A percentile compares a stretch with the other conserved stretches of the same genome.
Evolutionary conservation across 2,888 invertebrate genomes (phyloP).

Genomic region (Slavum lentiscoides): DNA sequence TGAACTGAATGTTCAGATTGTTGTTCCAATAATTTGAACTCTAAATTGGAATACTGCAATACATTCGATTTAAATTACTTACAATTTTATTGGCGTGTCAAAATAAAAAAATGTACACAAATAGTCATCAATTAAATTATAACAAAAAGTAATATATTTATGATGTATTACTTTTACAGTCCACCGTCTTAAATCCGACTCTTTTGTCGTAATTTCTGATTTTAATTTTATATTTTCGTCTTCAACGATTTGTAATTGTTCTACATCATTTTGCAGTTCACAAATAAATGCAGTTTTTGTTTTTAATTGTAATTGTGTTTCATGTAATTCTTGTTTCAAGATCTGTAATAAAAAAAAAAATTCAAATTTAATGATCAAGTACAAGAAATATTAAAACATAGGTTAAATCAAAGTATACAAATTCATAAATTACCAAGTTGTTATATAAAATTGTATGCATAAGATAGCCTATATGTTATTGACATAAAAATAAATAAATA

Average conservation of each 20-base stretch:
- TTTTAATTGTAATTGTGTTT: constrained; percentile 33
- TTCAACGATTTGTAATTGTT: constrained; percentile 34
- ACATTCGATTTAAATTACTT: background rate
- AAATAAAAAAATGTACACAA: too few species aligned
- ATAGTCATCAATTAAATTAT: background rate
- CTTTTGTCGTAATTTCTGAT: constrained; percentile 24
- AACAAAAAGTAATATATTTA: background rate
- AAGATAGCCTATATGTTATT: too few species aligned
- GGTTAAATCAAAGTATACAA: too few species aligned
- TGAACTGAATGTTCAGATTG: constrained; percentile 32
- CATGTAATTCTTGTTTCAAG: constrained; percentile 43
- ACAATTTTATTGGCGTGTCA: too few species aligned
- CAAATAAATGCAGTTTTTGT: constrained; percentile 35
- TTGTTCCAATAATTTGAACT: constrained; percentile 42
- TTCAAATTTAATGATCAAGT: background rate
- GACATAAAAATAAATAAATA: too few species aligned
- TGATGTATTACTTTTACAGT: constrained; percentile 26
- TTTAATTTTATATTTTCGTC: constrained; percentile 39
- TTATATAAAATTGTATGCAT: too few species aligned
- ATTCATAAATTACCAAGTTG: too few species aligned
- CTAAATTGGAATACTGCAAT: constrained; percentile 47
- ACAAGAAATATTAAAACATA: background rate
- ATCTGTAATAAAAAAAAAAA: background rate
- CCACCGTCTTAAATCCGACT: constrained; percentile 41
- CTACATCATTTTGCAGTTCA: constrained; percentile 46